Evolutionary conservation across 2,113 vertebrate species (phyloP), one percentile per base, ranked within the genome.

Genomic region (Clupea harengus): DNA sequence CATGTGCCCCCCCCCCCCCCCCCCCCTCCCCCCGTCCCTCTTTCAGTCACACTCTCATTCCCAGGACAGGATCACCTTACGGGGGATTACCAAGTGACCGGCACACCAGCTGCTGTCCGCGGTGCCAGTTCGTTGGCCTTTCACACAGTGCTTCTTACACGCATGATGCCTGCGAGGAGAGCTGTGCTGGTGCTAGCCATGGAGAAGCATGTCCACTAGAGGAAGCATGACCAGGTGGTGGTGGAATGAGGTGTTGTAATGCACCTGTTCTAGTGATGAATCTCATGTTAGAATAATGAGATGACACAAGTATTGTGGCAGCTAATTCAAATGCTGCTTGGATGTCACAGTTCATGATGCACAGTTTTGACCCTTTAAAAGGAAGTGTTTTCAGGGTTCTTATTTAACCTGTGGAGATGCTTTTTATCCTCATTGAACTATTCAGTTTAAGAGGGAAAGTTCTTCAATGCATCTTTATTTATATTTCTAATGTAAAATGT

Each of bases 61-160:
- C 18, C 72, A n/a, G 72, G 25, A 44, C 28, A 44, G 72, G 84
- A 46, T 78, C 11, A 85, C 46, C 32, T 54, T 78, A 84, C 75
- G n/a, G 80, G 84, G 28, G 32, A 20, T 80, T 85, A 32, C 17
- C 17, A 11, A 8, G 17, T 54, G 84, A 81, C 80, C n/a, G 72
- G 67, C 67, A 46, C 47, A 25, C 75, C 72, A 81, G 72, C 72
- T 80, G 67, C 64, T 52, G 54, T 7, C 52, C 44, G 0, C 20
- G 20, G 10, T 54, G 9, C 54, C 7, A 13, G n/a, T 39, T 4
- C 20, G 20, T 50, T 82, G 52, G 13, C 81, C 82, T 86, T 72
- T 28, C n/a, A 72, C 45, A 49, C 11, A 28, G 32, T 52, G 32
- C 0, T 32, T 22, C 83, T 25, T 17, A 45, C 32, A 22, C 52